Percentiles rank a stretch among this genome's conserved stretches.
These are phyloP conservation scores for Pyralis farinalis DNA, from an alignment of 2,888 invertebrate genomes.

Conservation along the genomic window DNA sequence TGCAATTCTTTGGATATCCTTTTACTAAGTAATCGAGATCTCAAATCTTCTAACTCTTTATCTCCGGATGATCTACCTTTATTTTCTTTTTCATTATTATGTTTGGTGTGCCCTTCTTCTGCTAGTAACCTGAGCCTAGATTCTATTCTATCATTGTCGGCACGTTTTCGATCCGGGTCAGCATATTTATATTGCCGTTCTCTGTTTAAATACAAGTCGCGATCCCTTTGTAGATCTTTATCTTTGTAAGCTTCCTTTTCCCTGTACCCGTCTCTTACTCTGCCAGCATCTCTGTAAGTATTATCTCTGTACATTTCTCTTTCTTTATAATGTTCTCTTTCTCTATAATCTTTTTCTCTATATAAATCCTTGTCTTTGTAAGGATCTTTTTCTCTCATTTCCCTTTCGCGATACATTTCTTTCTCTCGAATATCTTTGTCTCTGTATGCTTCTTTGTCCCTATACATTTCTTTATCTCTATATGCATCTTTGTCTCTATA, in stretches of 20 bases:
- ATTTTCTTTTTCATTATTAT: slow-evolving; percentile 73
- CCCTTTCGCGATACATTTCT: slow-evolving; percentile 26
- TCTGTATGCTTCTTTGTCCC: slow-evolving; percentile 47
- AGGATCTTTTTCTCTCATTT: slow-evolving; percentile 28
- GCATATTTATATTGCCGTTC: slow-evolving; percentile 63
- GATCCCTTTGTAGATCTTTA: slow-evolving; percentile 59
- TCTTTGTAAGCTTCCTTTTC: slow-evolving; percentile 64
- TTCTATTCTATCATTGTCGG: slow-evolving; percentile 63
- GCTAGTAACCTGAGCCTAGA: slow-evolving; percentile 57
- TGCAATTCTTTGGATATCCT: slow-evolving; percentile 84
- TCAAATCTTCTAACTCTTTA: slow-evolving; percentile 87
- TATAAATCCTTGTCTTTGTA: slow-evolving; percentile 35
- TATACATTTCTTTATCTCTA: slow-evolving; percentile 30
- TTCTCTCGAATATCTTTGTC: slow-evolving; percentile 50
- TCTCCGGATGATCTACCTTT: slow-evolving; percentile 73
- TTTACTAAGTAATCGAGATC: slow-evolving; percentile 86
- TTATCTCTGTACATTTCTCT: slow-evolving; percentile 54
- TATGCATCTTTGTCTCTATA: slow-evolving; percentile 38
- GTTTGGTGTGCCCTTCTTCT: slow-evolving; percentile 57
- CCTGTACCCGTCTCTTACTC: slow-evolving; percentile 50
- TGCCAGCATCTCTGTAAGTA: slow-evolving; percentile 45
- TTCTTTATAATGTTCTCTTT: slow-evolving; percentile 55
- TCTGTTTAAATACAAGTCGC: slow-evolving; percentile 53
- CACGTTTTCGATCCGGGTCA: slow-evolving; percentile 57
- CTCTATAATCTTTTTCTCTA: slow-evolving; percentile 43